Percentiles rank a stretch among this genome's conserved stretches.
Evolutionary conservation across 1,140 invertebrate species (phyloP).

Genomic region (Bemisia tabaci): DNA sequence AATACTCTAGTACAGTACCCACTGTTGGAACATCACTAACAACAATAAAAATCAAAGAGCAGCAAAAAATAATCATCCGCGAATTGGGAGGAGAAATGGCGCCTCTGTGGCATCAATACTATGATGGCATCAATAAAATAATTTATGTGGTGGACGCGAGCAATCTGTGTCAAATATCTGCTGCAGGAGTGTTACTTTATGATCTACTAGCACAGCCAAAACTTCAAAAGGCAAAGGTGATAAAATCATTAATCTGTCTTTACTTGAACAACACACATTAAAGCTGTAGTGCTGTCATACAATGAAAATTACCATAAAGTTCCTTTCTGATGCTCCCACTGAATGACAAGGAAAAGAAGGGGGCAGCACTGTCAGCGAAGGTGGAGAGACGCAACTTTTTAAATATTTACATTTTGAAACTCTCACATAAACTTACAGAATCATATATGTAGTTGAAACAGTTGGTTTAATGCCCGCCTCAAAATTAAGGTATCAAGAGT

Average conservation of each 20-base stretch:
- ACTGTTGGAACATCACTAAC: slow-evolving; percentile 64
- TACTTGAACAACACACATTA: neutral
- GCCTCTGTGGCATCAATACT: slow-evolving; percentile 54
- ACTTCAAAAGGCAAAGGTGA: slow-evolving; percentile 45
- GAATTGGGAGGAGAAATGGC: slow-evolving; percentile 69
- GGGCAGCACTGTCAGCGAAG: too few species aligned
- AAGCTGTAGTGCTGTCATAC: too few species aligned
- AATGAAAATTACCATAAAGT: too few species aligned
- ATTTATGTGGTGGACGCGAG: slow-evolving; percentile 65
- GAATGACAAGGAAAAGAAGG: too few species aligned
- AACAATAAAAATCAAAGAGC: slow-evolving; percentile 32
- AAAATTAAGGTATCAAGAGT: too few species aligned
- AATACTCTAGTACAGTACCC: slow-evolving; percentile 50
- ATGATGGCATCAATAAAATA: slow-evolving; percentile 47
- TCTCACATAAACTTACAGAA: too few species aligned
- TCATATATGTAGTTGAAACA: too few species aligned
- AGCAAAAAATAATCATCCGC: slow-evolving; percentile 29
- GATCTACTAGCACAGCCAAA: slow-evolving; percentile 53
- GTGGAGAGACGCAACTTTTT: too few species aligned
- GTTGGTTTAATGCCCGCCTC: too few species aligned
- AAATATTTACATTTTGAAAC: too few species aligned
- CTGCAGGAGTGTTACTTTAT: slow-evolving; percentile 59
- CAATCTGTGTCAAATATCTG: slow-evolving; percentile 65
- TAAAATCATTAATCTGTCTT: neutral
- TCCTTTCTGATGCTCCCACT: too few species aligned